phyloP scores from a whole-genome alignment of 1,140 invertebrate genomes.

The Steinernema feltiae region DNA sequence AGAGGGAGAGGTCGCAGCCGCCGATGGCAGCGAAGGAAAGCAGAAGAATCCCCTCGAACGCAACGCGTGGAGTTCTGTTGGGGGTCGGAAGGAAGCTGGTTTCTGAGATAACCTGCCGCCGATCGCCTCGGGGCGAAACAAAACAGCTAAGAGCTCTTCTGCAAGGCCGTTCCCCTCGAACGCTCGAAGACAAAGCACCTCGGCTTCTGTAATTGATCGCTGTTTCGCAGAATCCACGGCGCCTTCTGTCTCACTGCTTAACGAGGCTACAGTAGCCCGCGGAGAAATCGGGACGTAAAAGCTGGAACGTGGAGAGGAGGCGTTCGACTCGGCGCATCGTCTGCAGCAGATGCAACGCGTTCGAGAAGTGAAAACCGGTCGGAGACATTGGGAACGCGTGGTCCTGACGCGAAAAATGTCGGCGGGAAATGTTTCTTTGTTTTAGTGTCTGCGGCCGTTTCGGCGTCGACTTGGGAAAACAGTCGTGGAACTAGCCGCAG shows the following conservation, averaged over 20 bases:
- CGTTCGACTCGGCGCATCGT: too few relatives aligned
- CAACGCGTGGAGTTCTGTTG: too few relatives aligned
- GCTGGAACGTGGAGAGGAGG: too few relatives aligned
- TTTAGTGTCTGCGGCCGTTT: background rate
- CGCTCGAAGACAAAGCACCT: background rate
- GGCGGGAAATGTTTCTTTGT: background rate
- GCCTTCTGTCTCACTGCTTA: background rate
- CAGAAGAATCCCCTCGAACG: too few relatives aligned
- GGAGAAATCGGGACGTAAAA: too few relatives aligned
- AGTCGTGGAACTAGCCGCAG: conserved; percentile 11
- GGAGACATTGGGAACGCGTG: background rate
- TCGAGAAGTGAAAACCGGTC: background rate
- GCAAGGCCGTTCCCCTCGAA: conserved; percentile 1
- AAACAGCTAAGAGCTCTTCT: background rate
- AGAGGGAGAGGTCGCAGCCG: too few relatives aligned
- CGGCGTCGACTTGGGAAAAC: background rate
- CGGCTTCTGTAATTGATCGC: background rate
- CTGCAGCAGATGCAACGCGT: background rate
- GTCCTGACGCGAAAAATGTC: background rate
- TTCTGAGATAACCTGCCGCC: conserved; percentile 8
- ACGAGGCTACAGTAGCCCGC: background rate
- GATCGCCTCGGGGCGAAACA: background rate
- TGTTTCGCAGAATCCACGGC: background rate
- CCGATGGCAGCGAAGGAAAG: too few relatives aligned
- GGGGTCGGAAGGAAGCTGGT: background rate